phyloP scores from a whole-genome alignment of 2,797 vertebrate genomes.

The Threskiornis aethiopicus region DNA sequence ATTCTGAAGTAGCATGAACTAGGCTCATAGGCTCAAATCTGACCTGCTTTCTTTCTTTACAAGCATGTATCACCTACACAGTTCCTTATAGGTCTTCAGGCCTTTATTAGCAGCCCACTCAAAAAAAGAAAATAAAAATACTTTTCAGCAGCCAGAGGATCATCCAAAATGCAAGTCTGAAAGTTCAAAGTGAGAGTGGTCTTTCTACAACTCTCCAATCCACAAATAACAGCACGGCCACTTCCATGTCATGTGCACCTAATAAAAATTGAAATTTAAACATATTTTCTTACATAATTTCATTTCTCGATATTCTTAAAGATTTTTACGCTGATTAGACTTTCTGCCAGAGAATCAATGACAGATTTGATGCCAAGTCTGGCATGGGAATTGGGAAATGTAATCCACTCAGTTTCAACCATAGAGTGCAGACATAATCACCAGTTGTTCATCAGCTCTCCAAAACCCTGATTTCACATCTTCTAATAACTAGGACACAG shows the following conservation, averaged over 20 bases:
- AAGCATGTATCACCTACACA: not conserved
- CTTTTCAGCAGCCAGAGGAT: conserved; percentile 5
- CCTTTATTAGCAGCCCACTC: not conserved
- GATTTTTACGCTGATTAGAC: not conserved
- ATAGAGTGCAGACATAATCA: not conserved
- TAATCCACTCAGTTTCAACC: not conserved
- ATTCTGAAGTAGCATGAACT: conserved; percentile 3
- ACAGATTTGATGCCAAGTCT: not conserved
- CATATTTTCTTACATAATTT: not conserved
- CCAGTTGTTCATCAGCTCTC: not conserved
- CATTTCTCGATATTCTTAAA: not conserved
- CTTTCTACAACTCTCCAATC: conserved; percentile 29
- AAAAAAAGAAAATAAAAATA: not conserved
- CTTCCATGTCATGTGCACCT: not conserved
- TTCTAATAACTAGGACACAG: not conserved
- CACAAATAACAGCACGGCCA: not conserved
- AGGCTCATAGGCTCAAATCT: not conserved
- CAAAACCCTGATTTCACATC: not conserved
- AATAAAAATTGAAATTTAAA: conserved; percentile 18
- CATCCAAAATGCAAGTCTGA: conserved; percentile 20
- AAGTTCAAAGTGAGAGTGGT: conserved; percentile 19
- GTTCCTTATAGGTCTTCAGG: not conserved
- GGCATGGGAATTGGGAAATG: not conserved
- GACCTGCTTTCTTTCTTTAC: conserved; percentile 1
- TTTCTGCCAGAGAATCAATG: not conserved